phyloP scores from a whole-genome alignment of 2,113 vertebrate genomes.

The rat (Rattus norvegicus) region DNA sequence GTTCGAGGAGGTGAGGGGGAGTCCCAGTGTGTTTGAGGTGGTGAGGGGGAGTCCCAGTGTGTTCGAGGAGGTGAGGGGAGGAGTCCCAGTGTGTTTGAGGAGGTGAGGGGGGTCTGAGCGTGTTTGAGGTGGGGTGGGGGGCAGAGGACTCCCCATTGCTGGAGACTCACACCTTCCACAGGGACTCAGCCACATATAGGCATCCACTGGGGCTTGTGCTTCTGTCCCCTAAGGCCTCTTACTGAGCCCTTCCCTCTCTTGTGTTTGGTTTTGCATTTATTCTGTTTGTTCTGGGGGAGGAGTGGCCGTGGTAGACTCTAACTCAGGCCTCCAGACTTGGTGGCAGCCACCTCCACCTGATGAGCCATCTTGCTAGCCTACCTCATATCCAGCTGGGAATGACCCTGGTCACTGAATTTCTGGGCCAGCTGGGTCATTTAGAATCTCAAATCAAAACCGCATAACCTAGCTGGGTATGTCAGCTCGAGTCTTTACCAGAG shows the following conservation, averaged over 20 bases:
- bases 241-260: neutral
- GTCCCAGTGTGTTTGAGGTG: constrained; percentile 93
- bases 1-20: constrained; percentile 92
- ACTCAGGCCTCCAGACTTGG: neutral
- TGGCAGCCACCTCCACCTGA: too few relatives aligned
- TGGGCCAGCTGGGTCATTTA: neutral
- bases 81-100: constrained; percentile 91
- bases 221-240: neutral
- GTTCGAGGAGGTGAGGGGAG: constrained; percentile 92
- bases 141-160: neutral
- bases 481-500: neutral
- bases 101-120: constrained; percentile 88
- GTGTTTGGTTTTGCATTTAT: neutral
- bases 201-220: rapidly evolving
- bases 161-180: too few relatives aligned
- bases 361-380: neutral
- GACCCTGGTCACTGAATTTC: neutral
- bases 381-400: too few relatives aligned
- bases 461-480: neutral
- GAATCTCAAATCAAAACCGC: neutral
- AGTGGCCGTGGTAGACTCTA: neutral
- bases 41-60: constrained; percentile 84
- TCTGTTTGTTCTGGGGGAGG: neutral
- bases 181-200: neutral
- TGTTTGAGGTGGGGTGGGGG: constrained; percentile 91